Evolutionary conservation across 2,888 invertebrate genomes (phyloP).

Genomic region (Napeogenes sylphis): DNA sequence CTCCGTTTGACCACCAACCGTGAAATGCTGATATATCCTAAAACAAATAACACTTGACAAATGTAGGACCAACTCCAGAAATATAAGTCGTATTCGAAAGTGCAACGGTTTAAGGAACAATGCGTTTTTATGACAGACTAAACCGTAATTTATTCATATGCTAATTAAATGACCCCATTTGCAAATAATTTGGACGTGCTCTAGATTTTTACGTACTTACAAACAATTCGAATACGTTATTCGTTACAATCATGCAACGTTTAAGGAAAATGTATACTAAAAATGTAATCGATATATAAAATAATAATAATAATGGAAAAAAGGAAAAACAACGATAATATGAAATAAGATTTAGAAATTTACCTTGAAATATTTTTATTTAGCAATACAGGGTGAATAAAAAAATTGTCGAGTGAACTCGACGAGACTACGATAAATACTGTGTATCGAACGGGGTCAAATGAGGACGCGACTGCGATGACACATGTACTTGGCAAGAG

Average conservation of each 20-base stretch:
- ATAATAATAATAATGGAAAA: not conserved
- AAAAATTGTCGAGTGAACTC: slow-evolving; percentile 40
- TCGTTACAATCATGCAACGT: not conserved
- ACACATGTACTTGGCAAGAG: slow-evolving; percentile 2
- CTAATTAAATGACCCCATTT: slow-evolving; percentile 26
- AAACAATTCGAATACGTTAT: slow-evolving; percentile 1
- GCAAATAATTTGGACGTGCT: slow-evolving; percentile 17
- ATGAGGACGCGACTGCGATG: slow-evolving; percentile 4
- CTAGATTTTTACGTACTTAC: slow-evolving; percentile 5
- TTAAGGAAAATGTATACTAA: not conserved
- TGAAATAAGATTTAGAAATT: not conserved
- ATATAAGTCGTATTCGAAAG: not conserved
- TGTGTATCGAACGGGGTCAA: slow-evolving; percentile 46
- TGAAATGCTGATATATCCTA: slow-evolving; percentile 54
- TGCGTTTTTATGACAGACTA: slow-evolving; percentile 17
- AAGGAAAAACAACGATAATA: not conserved
- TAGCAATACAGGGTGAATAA: slow-evolving; percentile 57
- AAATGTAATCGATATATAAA: too few relatives aligned
- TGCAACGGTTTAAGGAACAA: slow-evolving; percentile 10
- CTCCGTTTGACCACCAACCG: slow-evolving; percentile 41
- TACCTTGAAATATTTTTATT: not conserved
- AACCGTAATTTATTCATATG: slow-evolving; percentile 24
- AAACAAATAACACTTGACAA: slow-evolving; percentile 19
- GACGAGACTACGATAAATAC: slow-evolving; percentile 42
- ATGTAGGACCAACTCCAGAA: not conserved